Base-by-base conservation (phyloP, 2,888 invertebrate species). In the Sericinus montela region DNA sequence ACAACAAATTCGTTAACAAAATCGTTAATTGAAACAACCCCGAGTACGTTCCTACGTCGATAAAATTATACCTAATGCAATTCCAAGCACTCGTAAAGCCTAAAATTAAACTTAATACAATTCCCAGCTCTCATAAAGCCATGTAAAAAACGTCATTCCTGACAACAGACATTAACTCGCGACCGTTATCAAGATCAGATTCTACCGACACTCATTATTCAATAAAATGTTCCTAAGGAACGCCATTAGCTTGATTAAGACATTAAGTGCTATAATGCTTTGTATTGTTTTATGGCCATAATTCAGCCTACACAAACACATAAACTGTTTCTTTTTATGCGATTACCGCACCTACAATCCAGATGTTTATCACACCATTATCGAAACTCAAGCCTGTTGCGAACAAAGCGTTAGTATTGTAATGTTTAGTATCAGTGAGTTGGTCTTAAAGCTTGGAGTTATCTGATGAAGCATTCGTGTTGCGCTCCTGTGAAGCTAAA, bases 191-290 rank as follows among this genome's bases (percentile, higher is more conserved):
- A 44, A 28, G 49, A 49, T 49, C 44, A 44, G 39, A 49, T 49
- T 44, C 35, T 19, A 49, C 44, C 34, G 48, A 38, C 42, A n/a
- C 28, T 35, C 39, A 48, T 48, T 49, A 44, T 44, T 49, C 44
- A 49, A 39, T 49, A 49, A 43, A 48, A 42, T 32, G 30, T 42
- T 42, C 14, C 15, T 13, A 44, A 44, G 44, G 28, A 34, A 13
- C 39, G 28, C 49, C 49, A 50, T 50, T 50, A 50, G 45, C 35
- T 37, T 50, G 49, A 50, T 50, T 50, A 37, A 50, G 49, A 40
- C 45, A 45, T 50, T 50, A 50, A 45, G 49, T 41, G 44, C 45
- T 40, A 45, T 35, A 50, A 45, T 41, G 40, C 49, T 28, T 23
- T 15, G 36, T 10, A 23, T 36, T 45, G 28, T 36, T 50, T 50